Evolutionary conservation across 2,113 vertebrate species (phyloP).

Genomic region (Heterocephalus glaber): DNA sequence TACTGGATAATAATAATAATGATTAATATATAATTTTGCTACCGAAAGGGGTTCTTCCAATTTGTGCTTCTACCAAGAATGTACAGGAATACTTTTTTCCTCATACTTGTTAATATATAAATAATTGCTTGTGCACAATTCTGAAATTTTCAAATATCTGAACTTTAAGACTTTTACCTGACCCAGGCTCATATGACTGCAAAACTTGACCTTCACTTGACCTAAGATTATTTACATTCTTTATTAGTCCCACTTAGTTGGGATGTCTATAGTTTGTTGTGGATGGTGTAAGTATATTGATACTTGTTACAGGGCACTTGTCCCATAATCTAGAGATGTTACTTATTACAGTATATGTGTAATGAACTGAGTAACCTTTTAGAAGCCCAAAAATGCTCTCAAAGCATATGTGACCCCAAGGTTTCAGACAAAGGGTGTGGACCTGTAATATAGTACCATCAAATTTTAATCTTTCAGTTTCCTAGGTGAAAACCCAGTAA

Average conservation of each 20-base stretch:
- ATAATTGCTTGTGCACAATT: neutral
- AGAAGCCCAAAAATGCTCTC: neutral
- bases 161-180: neutral
- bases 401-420: neutral
- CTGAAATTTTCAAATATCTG: neutral
- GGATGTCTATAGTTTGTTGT: neutral
- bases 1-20: neutral
- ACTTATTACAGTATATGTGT: neutral
- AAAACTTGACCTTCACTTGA: slow-evolving; percentile 38
- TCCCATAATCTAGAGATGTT: neutral
- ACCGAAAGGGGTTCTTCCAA: neutral
- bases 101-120: neutral
- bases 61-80: slow-evolving; percentile 11
- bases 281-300: neutral
- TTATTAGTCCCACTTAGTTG: neutral
- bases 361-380: neutral
- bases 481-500: slow-evolving; percentile 20
- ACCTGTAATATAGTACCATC: neutral
- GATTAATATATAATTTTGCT: neutral
- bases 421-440: slow-evolving; percentile 16
- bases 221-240: neutral
- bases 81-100: neutral
- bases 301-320: neutral
- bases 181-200: neutral
- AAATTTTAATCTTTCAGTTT: slow-evolving; percentile 3